Conservation (phyloP, 2,797 vertebrate species). For the Enoplosus armatus region DNA sequence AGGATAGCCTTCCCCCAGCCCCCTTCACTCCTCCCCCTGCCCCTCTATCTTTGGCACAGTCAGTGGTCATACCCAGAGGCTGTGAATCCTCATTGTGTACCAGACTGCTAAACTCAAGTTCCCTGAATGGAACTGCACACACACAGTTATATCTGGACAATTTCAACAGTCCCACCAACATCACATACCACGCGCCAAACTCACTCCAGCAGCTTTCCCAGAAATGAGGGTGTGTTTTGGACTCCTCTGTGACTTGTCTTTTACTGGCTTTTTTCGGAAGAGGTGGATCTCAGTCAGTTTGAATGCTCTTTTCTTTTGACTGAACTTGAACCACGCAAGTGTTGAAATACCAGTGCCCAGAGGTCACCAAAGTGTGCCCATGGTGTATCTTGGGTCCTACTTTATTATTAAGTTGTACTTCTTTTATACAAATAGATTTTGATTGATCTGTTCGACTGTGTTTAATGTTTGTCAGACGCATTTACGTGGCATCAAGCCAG, state of each 20-base stretch:
- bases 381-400: background rate
- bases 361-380: slow-evolving; percentile 13
- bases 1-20: slow-evolving; percentile 58
- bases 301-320: slow-evolving; percentile 51
- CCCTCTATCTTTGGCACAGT: slow-evolving; percentile 81
- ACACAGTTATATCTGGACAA: slow-evolving; percentile 73
- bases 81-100: slow-evolving; percentile 74
- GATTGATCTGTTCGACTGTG: slow-evolving; percentile 3
- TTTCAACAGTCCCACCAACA: slow-evolving; percentile 73
- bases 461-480: slow-evolving; percentile 29
- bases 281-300: slow-evolving; percentile 61
- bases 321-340: slow-evolving; percentile 9
- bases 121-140: slow-evolving; percentile 62
- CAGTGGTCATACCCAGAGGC: slow-evolving; percentile 71
- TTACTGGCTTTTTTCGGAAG: slow-evolving; percentile 58
- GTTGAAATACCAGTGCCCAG: background rate
- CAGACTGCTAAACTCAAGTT: slow-evolving; percentile 68
- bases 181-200: slow-evolving; percentile 75
- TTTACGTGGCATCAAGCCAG: slow-evolving; percentile 38
- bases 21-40: slow-evolving; percentile 16
- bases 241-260: slow-evolving; percentile 66
- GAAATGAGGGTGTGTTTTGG: slow-evolving; percentile 80
- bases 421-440: slow-evolving; percentile 23
- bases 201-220: slow-evolving; percentile 79
- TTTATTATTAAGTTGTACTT: background rate